Evolutionary conservation across 1,140 invertebrate species (phyloP).

Genomic region (Ceratina calcarata): DNA sequence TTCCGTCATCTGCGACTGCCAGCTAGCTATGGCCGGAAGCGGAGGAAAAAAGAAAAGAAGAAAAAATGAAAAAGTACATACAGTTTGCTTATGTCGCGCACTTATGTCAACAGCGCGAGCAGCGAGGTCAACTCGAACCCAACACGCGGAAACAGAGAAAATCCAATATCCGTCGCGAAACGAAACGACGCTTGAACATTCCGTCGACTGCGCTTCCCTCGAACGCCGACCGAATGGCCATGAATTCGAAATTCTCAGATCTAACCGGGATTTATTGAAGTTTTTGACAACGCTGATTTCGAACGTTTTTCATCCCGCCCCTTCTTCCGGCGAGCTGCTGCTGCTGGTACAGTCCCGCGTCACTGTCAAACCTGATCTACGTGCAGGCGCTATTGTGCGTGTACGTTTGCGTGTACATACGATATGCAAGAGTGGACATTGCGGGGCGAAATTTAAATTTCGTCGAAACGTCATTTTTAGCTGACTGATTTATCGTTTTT

Average conservation of each 20-base stretch:
- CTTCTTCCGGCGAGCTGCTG: too few species aligned
- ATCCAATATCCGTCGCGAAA: constrained; percentile 45
- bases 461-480: constrained; percentile 6
- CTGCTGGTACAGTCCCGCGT: too few species aligned
- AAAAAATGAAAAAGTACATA: background rate
- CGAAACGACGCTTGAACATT: constrained; percentile 29
- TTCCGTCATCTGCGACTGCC: background rate
- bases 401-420: background rate
- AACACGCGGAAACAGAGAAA: constrained; percentile 40
- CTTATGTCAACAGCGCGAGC: constrained; percentile 17
- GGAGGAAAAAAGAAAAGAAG: background rate
- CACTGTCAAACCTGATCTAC: background rate
- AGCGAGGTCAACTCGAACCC: constrained; percentile 9
- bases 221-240: constrained; percentile 1
- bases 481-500: background rate
- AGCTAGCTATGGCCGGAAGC: background rate
- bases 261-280: constrained; percentile 27
- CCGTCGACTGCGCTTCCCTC: background rate
- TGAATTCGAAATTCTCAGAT: constrained; percentile 31
- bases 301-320: background rate
- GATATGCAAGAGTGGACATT: background rate
- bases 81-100: background rate
- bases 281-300: constrained; percentile 31
- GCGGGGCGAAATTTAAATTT: background rate
- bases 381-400: background rate